Conservation (phyloP, 2,113 vertebrate genomes). For the Crotalus helleri region DNA sequence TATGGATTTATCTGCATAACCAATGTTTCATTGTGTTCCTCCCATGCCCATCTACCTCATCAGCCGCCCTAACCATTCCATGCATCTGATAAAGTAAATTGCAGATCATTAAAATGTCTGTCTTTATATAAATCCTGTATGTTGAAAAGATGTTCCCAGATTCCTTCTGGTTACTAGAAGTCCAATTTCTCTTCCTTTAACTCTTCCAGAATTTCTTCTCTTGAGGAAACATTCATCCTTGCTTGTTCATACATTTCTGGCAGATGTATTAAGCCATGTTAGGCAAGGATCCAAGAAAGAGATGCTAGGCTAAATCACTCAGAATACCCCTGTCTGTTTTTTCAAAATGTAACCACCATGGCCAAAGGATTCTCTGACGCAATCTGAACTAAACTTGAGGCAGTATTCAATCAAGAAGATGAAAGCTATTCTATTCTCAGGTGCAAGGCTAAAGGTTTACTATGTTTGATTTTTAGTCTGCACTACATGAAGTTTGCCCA, state of each 20-base stretch:
- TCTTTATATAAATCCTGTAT: not conserved
- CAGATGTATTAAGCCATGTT: not conserved
- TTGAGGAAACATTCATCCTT: not conserved
- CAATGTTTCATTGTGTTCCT: not conserved
- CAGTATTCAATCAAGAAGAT: not conserved
- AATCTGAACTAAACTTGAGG: not conserved
- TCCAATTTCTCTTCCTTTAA: not conserved
- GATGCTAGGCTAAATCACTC: not conserved
- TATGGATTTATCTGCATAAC: not conserved
- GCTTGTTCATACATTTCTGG: not conserved
- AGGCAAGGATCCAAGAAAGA: not conserved
- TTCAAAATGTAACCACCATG: not conserved
- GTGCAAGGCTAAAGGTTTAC: not conserved
- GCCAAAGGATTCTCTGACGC: not conserved
- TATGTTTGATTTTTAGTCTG: not conserved
- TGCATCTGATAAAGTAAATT: not conserved
- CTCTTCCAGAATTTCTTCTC: not conserved
- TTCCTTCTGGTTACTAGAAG: not conserved
- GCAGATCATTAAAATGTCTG: not conserved
- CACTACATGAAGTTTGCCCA: not conserved
- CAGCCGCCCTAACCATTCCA: not conserved
- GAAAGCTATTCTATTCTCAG: not conserved
- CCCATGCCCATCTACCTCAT: not conserved
- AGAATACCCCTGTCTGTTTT: not conserved
- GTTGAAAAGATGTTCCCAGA: not conserved